Conservation (phyloP, 2,797 vertebrate genomes). For the Sus cebifrons region DNA sequence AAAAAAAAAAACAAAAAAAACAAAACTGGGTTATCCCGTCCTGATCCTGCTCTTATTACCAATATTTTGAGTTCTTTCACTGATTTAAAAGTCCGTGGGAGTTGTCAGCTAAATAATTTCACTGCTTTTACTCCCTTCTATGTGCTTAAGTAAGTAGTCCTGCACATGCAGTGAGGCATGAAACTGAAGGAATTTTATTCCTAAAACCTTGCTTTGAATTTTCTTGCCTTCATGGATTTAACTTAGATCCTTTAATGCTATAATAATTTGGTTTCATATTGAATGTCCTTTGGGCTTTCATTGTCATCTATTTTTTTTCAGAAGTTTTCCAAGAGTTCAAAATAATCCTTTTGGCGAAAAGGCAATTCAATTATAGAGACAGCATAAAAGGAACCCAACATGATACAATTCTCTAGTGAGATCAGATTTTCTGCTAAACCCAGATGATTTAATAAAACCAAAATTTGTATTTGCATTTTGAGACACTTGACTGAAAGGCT, state of each 20-base stretch:
- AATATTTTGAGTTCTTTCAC: conserved; percentile 45
- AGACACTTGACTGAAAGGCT: conserved; percentile 76
- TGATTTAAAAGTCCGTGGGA: conserved; percentile 12
- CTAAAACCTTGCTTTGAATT: conserved; percentile 81
- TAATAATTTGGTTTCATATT: conserved; percentile 87
- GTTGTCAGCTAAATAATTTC: conserved; percentile 64
- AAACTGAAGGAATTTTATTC: conserved; percentile 78
- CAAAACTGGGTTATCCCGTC: not conserved
- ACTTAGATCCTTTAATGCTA: conserved; percentile 86
- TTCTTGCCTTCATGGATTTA: conserved; percentile 83
- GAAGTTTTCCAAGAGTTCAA: conserved; percentile 84
- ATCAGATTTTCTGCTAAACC: conserved; percentile 82
- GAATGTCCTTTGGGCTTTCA: conserved; percentile 85
- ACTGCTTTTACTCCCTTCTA: conserved; percentile 1
- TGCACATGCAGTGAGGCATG: not conserved
- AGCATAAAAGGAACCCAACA: conserved; percentile 77
- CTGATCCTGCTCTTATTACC: conserved; percentile 22
- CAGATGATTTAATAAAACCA: conserved; percentile 80
- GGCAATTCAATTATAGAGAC: conserved; percentile 84
- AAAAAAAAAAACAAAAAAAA: not conserved
- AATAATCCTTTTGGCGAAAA: conserved; percentile 86
- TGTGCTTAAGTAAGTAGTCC: conserved; percentile 51
- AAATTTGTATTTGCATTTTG: conserved; percentile 81
- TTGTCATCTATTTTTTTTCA: conserved; percentile 83
- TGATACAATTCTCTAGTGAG: conserved; percentile 81